Conservation (phyloP, 1,140 invertebrate genomes). For the Drosophila pallidifrons region DNA sequence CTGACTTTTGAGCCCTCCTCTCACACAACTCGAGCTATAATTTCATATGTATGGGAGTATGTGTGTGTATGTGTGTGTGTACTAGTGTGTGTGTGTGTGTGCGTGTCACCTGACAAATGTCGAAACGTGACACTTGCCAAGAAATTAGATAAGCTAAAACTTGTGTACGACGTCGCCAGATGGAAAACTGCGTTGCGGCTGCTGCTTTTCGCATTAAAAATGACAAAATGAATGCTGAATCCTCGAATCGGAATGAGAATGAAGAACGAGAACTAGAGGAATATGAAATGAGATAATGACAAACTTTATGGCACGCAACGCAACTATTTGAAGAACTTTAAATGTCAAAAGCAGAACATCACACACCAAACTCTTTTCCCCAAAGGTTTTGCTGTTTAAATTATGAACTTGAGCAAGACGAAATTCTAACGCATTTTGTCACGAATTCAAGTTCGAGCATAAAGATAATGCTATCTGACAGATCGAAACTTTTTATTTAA, state of each 20-base stretch:
- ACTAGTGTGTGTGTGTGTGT: constrained; percentile 30
- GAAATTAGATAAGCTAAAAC: constrained; percentile 82
- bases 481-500: too few relatives aligned
- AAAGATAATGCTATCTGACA: too few relatives aligned
- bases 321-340: constrained; percentile 13
- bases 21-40: constrained; percentile 68
- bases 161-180: constrained; percentile 35
- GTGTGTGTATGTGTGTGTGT: constrained; percentile 15
- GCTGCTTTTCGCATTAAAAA: neutral
- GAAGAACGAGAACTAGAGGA: neutral
- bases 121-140: constrained; percentile 83
- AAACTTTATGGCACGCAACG: constrained; percentile 14
- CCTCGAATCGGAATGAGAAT: neutral
- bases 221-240: neutral
- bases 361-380: neutral
- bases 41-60: constrained; percentile 43
- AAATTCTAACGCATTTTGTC: neutral
- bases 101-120: constrained; percentile 77
- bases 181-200: constrained; percentile 26
- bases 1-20: constrained; percentile 74
- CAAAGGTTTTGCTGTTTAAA: neutral
- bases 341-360: neutral
- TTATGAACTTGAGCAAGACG: too few relatives aligned
- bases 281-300: constrained; percentile 11
- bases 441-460: too few relatives aligned